phyloP scores from a whole-genome alignment of 1,140 invertebrate species.

The Pararge aegeria region DNA sequence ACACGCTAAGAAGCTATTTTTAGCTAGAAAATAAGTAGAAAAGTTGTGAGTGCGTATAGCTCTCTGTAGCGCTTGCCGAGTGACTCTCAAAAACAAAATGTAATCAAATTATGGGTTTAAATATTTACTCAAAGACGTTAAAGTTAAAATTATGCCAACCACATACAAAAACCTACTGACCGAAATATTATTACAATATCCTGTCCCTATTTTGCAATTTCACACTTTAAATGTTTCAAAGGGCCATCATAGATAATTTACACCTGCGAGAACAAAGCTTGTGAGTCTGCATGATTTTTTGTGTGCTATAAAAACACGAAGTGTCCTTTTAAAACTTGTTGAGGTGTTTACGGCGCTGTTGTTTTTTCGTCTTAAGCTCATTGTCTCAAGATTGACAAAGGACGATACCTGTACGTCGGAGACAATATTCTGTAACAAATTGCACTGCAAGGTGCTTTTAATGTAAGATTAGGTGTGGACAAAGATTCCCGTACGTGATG shows the following conservation, averaged over 20 bases:
- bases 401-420: constrained; percentile 60
- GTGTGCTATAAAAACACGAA: constrained; percentile 52
- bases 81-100: not conserved
- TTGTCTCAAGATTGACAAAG: constrained; percentile 50
- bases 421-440: constrained; percentile 66
- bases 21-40: too few species aligned
- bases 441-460: constrained; percentile 59
- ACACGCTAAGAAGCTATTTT: too few species aligned
- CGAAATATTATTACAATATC: constrained; percentile 19
- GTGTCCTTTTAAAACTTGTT: constrained; percentile 31
- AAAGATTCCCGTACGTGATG: constrained; percentile 52
- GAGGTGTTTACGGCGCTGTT: constrained; percentile 42
- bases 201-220: constrained; percentile 29
- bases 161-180: not conserved
- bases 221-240: constrained; percentile 37
- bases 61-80: too few species aligned
- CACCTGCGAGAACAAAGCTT: constrained; percentile 53
- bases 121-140: not conserved
- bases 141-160: not conserved
- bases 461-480: constrained; percentile 43
- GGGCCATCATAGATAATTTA: constrained; percentile 40
- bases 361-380: constrained; percentile 42
- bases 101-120: not conserved
- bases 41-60: too few species aligned
- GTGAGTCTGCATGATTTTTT: constrained; percentile 40